Base-by-base conservation (phyloP, 2,888 invertebrate species). In the Abscondita cerata region DNA sequence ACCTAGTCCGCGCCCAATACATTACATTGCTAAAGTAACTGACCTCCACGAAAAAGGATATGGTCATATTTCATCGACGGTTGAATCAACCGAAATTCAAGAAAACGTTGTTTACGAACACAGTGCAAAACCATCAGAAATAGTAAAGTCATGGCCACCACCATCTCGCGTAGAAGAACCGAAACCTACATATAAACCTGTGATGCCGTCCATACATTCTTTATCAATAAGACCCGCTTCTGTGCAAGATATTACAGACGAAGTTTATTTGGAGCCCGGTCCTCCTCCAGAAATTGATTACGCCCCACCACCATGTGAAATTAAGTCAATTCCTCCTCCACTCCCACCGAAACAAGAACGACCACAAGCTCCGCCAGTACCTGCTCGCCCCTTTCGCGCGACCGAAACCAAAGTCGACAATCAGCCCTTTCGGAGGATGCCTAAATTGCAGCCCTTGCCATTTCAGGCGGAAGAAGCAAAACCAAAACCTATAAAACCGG, bases 231-330 rank as follows among this genome's bases (percentile, higher is more conserved):
- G 80, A 54, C 80, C 80, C 34, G 75, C 81, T 66, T 80, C 81
- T 13, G 78, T 79, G 8, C 81, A 81, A 68, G 80, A 81, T 69
- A 80, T 81, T 31, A 75, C 83, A 6, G 78, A 83, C 66, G 83
- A 84, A 68, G 78, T 86, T 2, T 78, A 82, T 66, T 73, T 89
- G n/a, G 84, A 87, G 73, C 89, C 89, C 0, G 89, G 89, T 2
- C 83, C 88, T 9, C 87, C 89, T 2, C 88, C 89, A 12, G 87
- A 88, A 79, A 87, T 90, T 6, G 87, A 83, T 40, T 89, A 83
- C 75, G 86, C 86, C 0, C 84, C 85, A 20, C 83, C 85, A 6
- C 83, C 84, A 0, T 70, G 76, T 18, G 73, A 77, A 34, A 74
- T 84, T 48, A 81, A 83, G n/a, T 84, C 81, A 59, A 18, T 11